Conservation (phyloP, 2,888 invertebrate genomes). For the Ametastegia equiseti region DNA sequence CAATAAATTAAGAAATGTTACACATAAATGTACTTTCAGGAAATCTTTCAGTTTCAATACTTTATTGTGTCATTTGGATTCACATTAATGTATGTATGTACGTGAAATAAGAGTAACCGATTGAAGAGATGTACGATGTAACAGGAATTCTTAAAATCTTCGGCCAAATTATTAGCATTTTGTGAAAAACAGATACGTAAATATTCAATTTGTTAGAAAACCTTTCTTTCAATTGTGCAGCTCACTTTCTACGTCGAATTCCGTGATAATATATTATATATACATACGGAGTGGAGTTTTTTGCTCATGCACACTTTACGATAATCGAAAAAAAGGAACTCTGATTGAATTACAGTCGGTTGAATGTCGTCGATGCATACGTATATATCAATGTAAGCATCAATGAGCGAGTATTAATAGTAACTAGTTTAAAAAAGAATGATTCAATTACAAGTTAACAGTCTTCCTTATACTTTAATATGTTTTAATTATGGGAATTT, state of each 20-base stretch:
- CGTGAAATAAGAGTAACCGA: too few relatives aligned
- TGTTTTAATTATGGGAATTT: neutral
- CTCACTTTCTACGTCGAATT: neutral
- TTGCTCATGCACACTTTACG: neutral
- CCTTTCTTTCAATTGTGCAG: neutral
- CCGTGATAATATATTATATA: neutral
- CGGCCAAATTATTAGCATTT: too few relatives aligned
- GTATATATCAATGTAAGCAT: neutral
- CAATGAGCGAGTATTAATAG: neutral
- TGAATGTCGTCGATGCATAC: neutral
- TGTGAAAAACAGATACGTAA: too few relatives aligned
- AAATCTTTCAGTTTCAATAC: neutral
- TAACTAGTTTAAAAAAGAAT: slow-evolving; percentile 9
- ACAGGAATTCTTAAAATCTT: too few relatives aligned
- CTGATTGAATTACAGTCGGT: neutral
- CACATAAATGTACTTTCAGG: neutral
- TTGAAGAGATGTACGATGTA: too few relatives aligned
- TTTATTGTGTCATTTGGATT: neutral
- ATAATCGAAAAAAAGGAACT: neutral
- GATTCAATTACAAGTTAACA: slow-evolving; percentile 25
- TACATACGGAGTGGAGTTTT: neutral
- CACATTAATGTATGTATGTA: too few relatives aligned
- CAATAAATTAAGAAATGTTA: neutral
- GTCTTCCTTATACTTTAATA: slow-evolving; percentile 31
- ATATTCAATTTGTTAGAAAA: too few relatives aligned